A percentile compares a stretch with the other conserved stretches of the same genome.
Evolutionary conservation across 2,113 vertebrate species (phyloP).

Genomic region (Sterrhoptilus dennistouni): DNA sequence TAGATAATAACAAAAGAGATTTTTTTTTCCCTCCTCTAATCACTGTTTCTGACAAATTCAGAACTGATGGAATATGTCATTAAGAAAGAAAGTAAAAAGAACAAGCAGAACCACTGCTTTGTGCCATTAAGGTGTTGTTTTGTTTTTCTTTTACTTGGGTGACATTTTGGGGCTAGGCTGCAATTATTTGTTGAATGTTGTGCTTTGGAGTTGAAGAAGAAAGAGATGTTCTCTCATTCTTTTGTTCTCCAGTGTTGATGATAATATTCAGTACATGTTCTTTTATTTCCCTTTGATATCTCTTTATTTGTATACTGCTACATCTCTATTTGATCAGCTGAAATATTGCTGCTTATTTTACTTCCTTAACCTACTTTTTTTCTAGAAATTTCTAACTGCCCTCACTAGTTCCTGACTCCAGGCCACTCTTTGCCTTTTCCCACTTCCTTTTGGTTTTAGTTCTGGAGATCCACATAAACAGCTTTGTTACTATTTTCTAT

Average conservation of each 20-base stretch:
- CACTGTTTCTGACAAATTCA: background rate
- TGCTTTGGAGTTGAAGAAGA: background rate
- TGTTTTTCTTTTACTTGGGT: background rate
- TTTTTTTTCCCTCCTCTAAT: background rate
- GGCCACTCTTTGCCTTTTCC: background rate
- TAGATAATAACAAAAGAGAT: background rate
- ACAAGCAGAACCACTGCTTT: background rate
- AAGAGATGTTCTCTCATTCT: background rate
- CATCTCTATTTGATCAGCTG: background rate
- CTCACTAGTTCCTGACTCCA: background rate
- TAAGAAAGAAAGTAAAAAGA: background rate
- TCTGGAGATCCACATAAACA: background rate
- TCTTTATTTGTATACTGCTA: background rate
- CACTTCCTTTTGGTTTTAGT: background rate
- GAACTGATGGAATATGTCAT: background rate
- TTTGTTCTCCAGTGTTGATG: background rate
- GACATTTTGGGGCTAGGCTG: background rate
- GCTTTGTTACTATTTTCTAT: background rate
- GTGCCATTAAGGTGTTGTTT: background rate
- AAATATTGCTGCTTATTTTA: background rate
- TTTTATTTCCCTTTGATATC: background rate
- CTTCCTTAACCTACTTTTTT: background rate
- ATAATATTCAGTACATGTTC: background rate
- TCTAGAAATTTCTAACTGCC: background rate
- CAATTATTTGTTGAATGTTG: background rate